Conservation (phyloP, 2,888 invertebrate species). For the Melanotus villosus region DNA sequence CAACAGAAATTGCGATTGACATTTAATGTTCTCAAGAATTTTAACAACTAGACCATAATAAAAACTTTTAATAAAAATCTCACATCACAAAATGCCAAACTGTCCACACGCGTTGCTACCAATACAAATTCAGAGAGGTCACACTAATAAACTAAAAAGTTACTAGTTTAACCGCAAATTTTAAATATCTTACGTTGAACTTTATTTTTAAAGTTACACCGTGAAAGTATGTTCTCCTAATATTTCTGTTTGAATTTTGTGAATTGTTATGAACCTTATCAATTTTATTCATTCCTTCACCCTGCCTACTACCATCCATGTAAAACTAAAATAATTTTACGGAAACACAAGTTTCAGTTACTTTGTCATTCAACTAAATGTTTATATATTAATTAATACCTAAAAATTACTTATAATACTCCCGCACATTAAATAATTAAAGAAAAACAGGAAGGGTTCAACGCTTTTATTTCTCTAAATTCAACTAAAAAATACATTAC, state of each 20-base stretch:
- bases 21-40: constrained; percentile 63
- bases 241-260: too few relatives aligned
- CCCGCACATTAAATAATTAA: too few relatives aligned
- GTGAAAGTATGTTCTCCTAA: not conserved
- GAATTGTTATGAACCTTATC: too few relatives aligned
- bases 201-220: not conserved
- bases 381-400: too few relatives aligned
- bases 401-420: not conserved
- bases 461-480: too few relatives aligned
- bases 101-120: constrained; percentile 69
- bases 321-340: too few relatives aligned
- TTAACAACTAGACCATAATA: constrained; percentile 65
- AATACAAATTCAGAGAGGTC: constrained; percentile 54
- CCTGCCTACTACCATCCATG: too few relatives aligned
- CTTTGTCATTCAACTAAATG: too few relatives aligned
- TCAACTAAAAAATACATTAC: not conserved
- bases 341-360: too few relatives aligned
- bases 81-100: constrained; percentile 70
- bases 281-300: too few relatives aligned
- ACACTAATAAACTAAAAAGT: constrained; percentile 23
- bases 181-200: not conserved
- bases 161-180: constrained; percentile 26
- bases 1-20: constrained; percentile 59
- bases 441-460: too few relatives aligned
- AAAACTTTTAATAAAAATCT: constrained; percentile 68